Base-by-base conservation (phyloP, 1,140 invertebrate genomes). In the Bombus vancouverensis region DNA sequence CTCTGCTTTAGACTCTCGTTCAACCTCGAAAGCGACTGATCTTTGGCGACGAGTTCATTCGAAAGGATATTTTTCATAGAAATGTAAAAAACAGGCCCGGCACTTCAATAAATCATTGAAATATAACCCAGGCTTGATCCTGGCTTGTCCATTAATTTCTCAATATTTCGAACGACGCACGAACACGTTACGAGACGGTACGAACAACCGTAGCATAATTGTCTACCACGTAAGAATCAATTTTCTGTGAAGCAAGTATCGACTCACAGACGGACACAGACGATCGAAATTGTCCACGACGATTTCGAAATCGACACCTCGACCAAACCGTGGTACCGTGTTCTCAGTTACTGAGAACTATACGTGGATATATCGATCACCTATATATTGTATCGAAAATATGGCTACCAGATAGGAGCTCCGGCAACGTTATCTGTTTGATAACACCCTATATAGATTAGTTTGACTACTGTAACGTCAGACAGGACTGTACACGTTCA, bases 321-420 rank as follows among this genome's bases (percentile, higher is more conserved):
- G 73, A 62, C n/a, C 62, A 83, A 70, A 32, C 78, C 68, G 77
- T 68, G 73, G 81, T 84, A 82, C 59, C 62, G 59, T 70, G 80
- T 81, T 87, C 85, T 89, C 87, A 87, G 88, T 92, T 88, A 93
- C 93, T 93, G 93, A 92, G 92, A 93, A 92, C 90, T 90, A 84
- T 89, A 85, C 88, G 87, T 76, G 86, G 82, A 91, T 92, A 92
- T 92, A 94, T 94, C 92, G 93, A 94, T 94, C 91, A 93, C 91
- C 93, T 94, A 93, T 94, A 92, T 94, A 94, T 95, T 94, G 91
- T 92, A 95, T 95, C 92, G 92, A 95, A 94, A 95, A 95, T 95
- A 93, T 94, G 91, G 92, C 93, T 93, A 92, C 93, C 93, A 92
- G 94, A 94, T 95, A 95, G 94, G 92, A 93, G 90, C 94, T 94